Percentiles rank a stretch among this genome's conserved stretches.
These are phyloP conservation scores for Ophioninae sp. DNA, from an alignment of 2,888 invertebrate genomes.

Conservation along the genomic window DNA sequence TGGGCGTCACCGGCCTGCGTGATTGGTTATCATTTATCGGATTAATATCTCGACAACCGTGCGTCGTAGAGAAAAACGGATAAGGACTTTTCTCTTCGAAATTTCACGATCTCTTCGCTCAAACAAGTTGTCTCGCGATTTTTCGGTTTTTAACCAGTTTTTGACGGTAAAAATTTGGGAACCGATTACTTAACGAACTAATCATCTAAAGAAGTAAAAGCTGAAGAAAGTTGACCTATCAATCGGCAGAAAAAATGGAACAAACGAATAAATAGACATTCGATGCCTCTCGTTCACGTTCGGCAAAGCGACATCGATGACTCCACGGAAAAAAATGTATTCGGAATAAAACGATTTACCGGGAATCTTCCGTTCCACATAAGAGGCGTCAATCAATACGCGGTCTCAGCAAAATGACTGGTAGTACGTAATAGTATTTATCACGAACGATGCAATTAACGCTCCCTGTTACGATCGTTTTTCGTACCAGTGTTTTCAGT, in stretches of 20 bases:
- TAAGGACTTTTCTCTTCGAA: not conserved
- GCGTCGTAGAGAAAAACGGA: not conserved
- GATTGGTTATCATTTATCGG: not conserved
- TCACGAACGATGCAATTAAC: slow-evolving; percentile 37
- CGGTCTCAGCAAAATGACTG: slow-evolving; percentile 6
- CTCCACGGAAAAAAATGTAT: not conserved
- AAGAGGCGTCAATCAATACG: slow-evolving; percentile 16
- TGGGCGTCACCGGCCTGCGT: not conserved
- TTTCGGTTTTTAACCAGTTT: not conserved
- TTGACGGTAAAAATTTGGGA: not conserved
- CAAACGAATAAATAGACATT: not conserved
- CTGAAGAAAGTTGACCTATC: not conserved
- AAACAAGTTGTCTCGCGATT: not conserved
- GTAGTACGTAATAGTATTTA: slow-evolving; percentile 29
- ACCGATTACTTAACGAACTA: not conserved
- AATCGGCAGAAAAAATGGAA: not conserved
- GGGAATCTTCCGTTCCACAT: not conserved
- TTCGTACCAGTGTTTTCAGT: not conserved
- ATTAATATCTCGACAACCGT: not conserved
- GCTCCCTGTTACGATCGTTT: not conserved
- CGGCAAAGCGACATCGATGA: no score
- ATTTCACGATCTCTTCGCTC: not conserved
- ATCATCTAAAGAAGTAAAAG: not conserved
- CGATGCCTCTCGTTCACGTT: not conserved
- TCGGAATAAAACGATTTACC: not conserved